phyloP scores from a whole-genome alignment of 2,113 vertebrate species.

The Panthera leo region DNA sequence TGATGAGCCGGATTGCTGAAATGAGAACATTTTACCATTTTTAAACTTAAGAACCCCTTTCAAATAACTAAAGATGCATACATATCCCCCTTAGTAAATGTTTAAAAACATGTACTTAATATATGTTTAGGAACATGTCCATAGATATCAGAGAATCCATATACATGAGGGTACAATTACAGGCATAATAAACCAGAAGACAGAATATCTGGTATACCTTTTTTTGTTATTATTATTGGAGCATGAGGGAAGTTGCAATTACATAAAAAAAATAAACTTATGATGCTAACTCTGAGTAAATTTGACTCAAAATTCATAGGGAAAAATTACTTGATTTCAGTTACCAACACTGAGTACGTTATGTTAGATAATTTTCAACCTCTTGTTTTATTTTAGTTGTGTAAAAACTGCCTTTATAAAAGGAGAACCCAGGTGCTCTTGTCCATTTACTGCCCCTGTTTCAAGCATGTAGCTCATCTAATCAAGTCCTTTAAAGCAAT shows the following conservation, averaged over 20 bases:
- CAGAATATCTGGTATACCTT: background rate
- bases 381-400: constrained; percentile 4
- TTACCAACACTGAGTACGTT: background rate
- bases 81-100: background rate
- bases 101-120: background rate
- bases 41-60: background rate
- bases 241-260: background rate
- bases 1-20: background rate
- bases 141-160: background rate
- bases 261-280: background rate
- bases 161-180: background rate
- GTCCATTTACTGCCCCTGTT: background rate
- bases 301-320: background rate
- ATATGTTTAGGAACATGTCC: background rate
- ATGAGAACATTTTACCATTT: constrained; percentile 34
- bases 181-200: background rate
- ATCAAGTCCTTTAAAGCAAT: constrained; percentile 5
- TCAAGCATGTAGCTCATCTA: background rate
- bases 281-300: background rate
- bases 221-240: background rate
- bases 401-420: background rate
- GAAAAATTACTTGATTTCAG: background rate
- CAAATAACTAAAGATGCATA: background rate
- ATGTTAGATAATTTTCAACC: background rate
- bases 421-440: background rate